A percentile compares a stretch with the other conserved stretches of the same genome.
phyloP scores from a whole-genome alignment of 92 coral and sea anemone species.

The Epizoanthus stellaris region DNA sequence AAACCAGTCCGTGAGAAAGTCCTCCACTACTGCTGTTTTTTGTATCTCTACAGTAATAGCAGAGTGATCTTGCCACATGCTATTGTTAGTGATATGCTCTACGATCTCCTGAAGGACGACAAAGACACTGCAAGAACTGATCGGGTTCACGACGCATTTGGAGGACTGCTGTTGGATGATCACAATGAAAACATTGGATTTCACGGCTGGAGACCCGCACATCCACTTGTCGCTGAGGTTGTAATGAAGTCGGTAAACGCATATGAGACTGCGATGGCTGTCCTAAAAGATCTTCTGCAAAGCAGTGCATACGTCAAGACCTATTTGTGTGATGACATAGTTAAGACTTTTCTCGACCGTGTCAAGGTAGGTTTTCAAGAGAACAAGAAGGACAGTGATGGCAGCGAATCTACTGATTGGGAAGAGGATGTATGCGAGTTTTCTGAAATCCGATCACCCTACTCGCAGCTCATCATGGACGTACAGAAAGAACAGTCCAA shows the following conservation, averaged over 20 bases:
- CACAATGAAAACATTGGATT: slow-evolving; percentile 54
- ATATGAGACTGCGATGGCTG: slow-evolving; percentile 24
- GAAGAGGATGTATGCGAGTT: slow-evolving; percentile 44
- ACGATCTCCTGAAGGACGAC: slow-evolving; percentile 14
- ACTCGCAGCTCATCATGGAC: slow-evolving; percentile 23
- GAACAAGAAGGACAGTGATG: not conserved
- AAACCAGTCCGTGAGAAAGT: slow-evolving; percentile 45
- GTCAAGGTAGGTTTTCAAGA: slow-evolving; percentile 22
- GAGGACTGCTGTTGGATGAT: slow-evolving; percentile 67
- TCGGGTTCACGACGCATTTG: slow-evolving; percentile 56
- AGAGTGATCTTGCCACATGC: slow-evolving; percentile 58
- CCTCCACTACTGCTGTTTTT: slow-evolving; percentile 62
- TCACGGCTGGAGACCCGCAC: slow-evolving; percentile 74
- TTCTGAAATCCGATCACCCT: slow-evolving; percentile 35
- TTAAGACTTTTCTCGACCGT: slow-evolving; percentile 54
- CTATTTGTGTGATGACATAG: slow-evolving; percentile 47
- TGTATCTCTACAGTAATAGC: slow-evolving; percentile 60
- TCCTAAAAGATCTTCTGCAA: slow-evolving; percentile 22
- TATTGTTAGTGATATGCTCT: slow-evolving; percentile 50
- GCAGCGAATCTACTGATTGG: slow-evolving; percentile 14
- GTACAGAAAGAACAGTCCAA: not conserved
- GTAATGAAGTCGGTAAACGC: slow-evolving; percentile 40
- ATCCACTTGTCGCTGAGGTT: slow-evolving; percentile 67
- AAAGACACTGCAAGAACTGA: slow-evolving; percentile 30
- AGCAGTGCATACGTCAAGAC: slow-evolving; percentile 51